Evolutionary conservation across 2,797 vertebrate species (phyloP), one percentile per base, ranked within the genome.

Genomic region (Characodon lateralis): DNA sequence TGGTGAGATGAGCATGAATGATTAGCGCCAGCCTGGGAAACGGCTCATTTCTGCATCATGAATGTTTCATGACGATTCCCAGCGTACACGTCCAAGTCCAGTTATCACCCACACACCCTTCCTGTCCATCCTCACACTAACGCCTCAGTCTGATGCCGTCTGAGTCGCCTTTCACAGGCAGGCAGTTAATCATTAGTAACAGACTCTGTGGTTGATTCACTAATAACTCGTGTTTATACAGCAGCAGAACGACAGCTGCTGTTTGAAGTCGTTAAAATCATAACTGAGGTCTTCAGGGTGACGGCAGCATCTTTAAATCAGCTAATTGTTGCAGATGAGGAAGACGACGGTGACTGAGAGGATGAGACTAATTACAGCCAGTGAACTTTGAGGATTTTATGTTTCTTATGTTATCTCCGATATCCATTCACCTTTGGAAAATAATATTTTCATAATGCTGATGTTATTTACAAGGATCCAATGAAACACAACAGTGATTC

Each of bases 11-110:
- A 84, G 84, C 86, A 88, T 84, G 77, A 77, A 72, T 84, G 86
- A 80, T 53, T 73, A 56, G 77, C 65, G 7, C 65, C 85, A 76
- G 83, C 71, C 71, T 61, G 78, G 74, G 79, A 77, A 90, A 89
- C 71, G 41, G 72, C 85, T 89, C 78, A n/a, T 79, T 84, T 83
- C 87, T 78, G 73, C 79, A 73, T 91, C 91, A 89, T 93, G 88
- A 88, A 93, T 90, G 81, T 81, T 90, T 94, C 86, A 93, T 88
- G 81, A 89, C 66, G 89, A 83, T 86, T 89, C 85, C 86, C 72
- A 75, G 82, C 79, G 86, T 82, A 83, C 81, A 78, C 85, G 83
- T 89, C 88, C 78, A 83, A 81, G 84, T 83, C 81, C 88, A 89
- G 88, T 93, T 89, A 93, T 84, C 86, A 78, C 77, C 65, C 76